Percentiles rank a stretch among this genome's conserved stretches.
Conservation (phyloP, 2,888 invertebrate genomes). For the Rotaria magnacalcarata region DNA sequence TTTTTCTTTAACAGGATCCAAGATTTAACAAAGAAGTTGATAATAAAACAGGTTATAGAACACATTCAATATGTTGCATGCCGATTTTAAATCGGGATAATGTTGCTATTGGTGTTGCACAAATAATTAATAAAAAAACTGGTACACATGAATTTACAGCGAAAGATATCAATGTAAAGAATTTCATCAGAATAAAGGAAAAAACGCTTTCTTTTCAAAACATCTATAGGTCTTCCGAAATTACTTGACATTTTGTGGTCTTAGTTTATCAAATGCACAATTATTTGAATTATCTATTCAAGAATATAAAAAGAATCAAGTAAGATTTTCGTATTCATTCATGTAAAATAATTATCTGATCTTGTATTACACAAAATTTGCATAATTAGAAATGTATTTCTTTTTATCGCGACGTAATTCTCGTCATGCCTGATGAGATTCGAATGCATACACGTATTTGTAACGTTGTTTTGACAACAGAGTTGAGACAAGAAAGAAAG, state of each 20-base stretch:
- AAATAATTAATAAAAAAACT: constrained; percentile 62
- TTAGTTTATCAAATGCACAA: constrained; percentile 63
- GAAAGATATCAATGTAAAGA: constrained; percentile 29
- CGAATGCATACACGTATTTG: background rate
- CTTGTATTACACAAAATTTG: background rate
- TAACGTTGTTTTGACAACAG: constrained; percentile 3
- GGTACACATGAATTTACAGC: constrained; percentile 49
- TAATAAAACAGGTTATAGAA: constrained; percentile 64
- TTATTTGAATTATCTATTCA: constrained; percentile 62
- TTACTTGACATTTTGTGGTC: constrained; percentile 63
- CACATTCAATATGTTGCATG: constrained; percentile 79
- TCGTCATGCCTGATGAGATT: constrained; percentile 18
- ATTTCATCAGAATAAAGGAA: background rate
- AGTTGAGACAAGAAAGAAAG: background rate
- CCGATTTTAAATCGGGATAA: constrained; percentile 66
- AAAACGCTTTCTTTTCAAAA: background rate
- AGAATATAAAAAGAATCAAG: constrained; percentile 62
- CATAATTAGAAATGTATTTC: background rate
- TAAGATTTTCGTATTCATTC: background rate
- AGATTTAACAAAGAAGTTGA: constrained; percentile 69
- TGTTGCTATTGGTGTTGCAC: constrained; percentile 61
- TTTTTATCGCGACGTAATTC: background rate
- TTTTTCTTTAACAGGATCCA: constrained; percentile 69
- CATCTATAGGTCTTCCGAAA: constrained; percentile 61
- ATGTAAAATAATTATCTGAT: background rate